Evolutionary conservation across 2,888 invertebrate species (phyloP).

Genomic region (Leptinotarsa rubiginosa): DNA sequence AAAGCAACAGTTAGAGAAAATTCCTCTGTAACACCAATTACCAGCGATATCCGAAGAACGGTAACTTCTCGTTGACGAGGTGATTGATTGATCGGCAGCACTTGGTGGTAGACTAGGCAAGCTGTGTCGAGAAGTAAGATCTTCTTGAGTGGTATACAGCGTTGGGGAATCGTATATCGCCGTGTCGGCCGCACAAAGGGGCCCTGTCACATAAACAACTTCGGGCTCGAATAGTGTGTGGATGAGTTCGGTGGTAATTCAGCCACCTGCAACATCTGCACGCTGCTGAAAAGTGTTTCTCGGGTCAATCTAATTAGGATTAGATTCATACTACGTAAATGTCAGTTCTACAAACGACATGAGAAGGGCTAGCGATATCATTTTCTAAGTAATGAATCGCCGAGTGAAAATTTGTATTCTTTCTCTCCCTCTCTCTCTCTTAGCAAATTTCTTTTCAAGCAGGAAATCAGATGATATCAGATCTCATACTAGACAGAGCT

Average conservation of each 20-base stretch:
- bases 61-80: constrained; percentile 20
- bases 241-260: constrained; percentile 13
- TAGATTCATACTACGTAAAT: neutral
- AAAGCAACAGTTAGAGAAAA: constrained; percentile 16
- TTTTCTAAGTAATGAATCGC: too few species aligned
- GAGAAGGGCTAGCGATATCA: too few species aligned
- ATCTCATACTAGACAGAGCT: too few species aligned
- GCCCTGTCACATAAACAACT: constrained; percentile 15
- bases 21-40: constrained; percentile 14
- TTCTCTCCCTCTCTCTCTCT: too few species aligned
- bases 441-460: too few species aligned
- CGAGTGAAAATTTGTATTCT: too few species aligned
- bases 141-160: constrained; percentile 18
- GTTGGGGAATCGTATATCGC: constrained; percentile 11
- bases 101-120: constrained; percentile 18
- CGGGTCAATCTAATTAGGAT: constrained; percentile 17
- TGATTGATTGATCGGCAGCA: constrained; percentile 17
- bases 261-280: constrained; percentile 20
- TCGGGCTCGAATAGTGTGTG: constrained; percentile 12
- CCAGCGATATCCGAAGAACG: constrained; percentile 10
- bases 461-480: too few species aligned
- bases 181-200: constrained; percentile 17
- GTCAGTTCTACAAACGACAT: neutral
- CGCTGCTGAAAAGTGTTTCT: constrained; percentile 13
- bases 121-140: constrained; percentile 15